Evolutionary conservation across 2,888 invertebrate species (phyloP).

Genomic region (Rapana venosa): DNA sequence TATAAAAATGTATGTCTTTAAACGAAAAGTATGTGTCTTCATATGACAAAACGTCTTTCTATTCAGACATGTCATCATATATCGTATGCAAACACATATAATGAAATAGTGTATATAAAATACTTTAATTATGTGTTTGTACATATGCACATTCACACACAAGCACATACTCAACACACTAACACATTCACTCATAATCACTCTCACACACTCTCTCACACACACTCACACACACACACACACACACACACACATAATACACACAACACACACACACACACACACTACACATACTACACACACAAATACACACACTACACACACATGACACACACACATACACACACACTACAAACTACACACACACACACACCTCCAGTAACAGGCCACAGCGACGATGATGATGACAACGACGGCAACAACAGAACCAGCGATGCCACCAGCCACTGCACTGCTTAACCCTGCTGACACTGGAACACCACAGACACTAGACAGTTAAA

Average conservation of each 20-base stretch:
- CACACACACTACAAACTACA: neutral
- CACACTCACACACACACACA: neutral
- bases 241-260: neutral
- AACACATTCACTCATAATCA: too few relatives aligned
- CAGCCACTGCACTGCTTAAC: constrained; percentile 52
- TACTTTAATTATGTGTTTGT: too few relatives aligned
- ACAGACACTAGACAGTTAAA: neutral
- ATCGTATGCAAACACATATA: too few relatives aligned
- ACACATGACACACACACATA: neutral
- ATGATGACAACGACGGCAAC: constrained; percentile 48
- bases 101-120: too few relatives aligned
- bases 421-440: constrained; percentile 50
- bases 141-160: neutral
- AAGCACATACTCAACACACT: too few relatives aligned
- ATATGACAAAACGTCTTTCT: too few relatives aligned
- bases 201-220: neutral
- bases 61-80: too few relatives aligned
- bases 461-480: constrained; percentile 31
- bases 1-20: too few relatives aligned
- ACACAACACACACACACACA: too few relatives aligned
- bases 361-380: constrained; percentile 33
- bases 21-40: too few relatives aligned
- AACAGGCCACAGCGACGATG: constrained; percentile 24
- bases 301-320: neutral
- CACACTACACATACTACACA: too few relatives aligned